Base-by-base conservation (phyloP, 1,140 invertebrate genomes). In the Drosophila sulfurigaster region DNA sequence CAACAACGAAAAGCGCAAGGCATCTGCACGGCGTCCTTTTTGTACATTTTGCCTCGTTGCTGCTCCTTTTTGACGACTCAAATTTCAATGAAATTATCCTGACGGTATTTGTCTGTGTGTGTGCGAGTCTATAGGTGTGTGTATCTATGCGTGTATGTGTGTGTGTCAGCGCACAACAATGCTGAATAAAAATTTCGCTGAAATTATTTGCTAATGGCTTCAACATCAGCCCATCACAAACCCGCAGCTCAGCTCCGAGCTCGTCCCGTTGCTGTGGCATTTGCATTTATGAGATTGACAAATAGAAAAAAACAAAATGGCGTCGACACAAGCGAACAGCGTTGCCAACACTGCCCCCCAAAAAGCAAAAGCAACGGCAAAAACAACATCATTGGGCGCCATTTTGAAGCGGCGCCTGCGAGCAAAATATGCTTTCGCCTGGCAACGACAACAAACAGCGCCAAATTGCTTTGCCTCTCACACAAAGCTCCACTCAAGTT, bases 31-130 rank as follows among this genome's bases (percentile, higher is more conserved):
- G 63, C 58, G 81, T 90, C 85, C 86, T 88, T 88, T 88, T 88
- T 88, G 83, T 88, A 79, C 79, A 76, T 86, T 88, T 79, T 71
- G 68, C 59, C 52, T 63, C 57, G 67, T 59, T 54, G 57, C 71
- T 87, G 85, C 86, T 88, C 81, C 81, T 88, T 88, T 25, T 89
- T 69, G 75, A 60, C 86, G 78, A 85, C 88, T 91, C 88, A 91
- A 91, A 91, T 91, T 91, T 91, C 88, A 91, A 91, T 91, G 88
- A 91, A 91, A 91, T 91, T 89, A 91, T 91, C 88, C 83, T 91
- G 79, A 78, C 86, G 83, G 82, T 69, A 87, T 87, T 87, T 86
- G 82, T 70, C 63, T 71, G 65, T 74, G 35, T 54, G 5, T 32
- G 51, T 57, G 32, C 28, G 7, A 51, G 6, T 64, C 13, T 51